These are phyloP conservation scores for Spisula subtruncata DNA, from an alignment of 2,888 invertebrate species.

Conservation along the genomic window DNA sequence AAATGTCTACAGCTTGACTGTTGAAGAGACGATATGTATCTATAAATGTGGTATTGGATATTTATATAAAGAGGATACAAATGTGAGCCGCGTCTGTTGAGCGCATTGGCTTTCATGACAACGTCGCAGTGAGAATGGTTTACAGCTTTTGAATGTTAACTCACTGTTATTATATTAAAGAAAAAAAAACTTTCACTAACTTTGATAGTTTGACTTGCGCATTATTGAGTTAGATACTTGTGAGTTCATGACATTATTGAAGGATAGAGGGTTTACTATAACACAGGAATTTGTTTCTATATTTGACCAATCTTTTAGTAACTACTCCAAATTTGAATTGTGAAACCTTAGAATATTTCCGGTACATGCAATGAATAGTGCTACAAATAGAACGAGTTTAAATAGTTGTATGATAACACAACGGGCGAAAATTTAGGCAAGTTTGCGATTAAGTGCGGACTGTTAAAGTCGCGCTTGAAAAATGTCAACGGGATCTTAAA, in stretches of 20 bases:
- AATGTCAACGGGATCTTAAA: conserved; percentile 22
- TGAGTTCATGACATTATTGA: background rate
- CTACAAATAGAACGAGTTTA: background rate
- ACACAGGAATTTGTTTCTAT: conserved; percentile 13
- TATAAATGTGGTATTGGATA: conserved; percentile 11
- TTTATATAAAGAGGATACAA: background rate
- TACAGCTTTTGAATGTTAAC: background rate
- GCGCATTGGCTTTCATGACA: background rate
- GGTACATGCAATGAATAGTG: background rate
- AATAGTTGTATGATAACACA: background rate
- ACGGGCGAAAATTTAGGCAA: background rate
- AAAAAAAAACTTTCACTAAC: background rate
- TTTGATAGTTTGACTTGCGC: background rate
- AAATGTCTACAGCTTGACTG: background rate
- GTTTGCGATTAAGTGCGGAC: background rate
- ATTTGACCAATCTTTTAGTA: background rate
- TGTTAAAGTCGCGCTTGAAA: conserved; percentile 15
- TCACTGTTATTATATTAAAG: background rate
- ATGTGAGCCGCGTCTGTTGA: background rate
- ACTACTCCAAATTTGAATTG: conserved; percentile 22
- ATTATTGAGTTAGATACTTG: background rate
- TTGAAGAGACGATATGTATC: background rate
- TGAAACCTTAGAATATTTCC: background rate
- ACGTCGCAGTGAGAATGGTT: background rate
- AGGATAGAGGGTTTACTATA: background rate